Evolutionary conservation across 2,797 vertebrate species (phyloP).

Genomic region (Enteromius radiatus): DNA sequence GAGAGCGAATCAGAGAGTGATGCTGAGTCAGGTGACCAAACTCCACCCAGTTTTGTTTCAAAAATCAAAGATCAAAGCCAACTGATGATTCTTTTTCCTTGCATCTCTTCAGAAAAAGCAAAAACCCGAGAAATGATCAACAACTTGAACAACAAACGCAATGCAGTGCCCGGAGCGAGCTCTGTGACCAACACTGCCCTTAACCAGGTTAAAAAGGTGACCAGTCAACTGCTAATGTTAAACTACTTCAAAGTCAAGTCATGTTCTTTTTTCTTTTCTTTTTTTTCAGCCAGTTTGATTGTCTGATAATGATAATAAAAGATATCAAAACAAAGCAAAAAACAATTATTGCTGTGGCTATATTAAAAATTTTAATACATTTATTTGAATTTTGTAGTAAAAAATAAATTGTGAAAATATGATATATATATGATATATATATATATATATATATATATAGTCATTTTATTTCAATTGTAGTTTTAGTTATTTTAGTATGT

Average conservation of each 20-base stretch:
- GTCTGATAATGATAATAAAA: not conserved
- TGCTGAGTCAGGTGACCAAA: slow-evolving; percentile 76
- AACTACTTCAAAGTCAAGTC: not conserved
- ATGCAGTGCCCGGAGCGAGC: slow-evolving; percentile 71
- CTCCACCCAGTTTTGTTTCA: not conserved
- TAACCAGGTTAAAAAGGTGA: slow-evolving; percentile 79
- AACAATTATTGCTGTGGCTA: not conserved
- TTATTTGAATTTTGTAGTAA: not conserved
- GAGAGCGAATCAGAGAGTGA: slow-evolving; percentile 85
- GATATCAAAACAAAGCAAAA: not conserved
- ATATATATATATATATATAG: no score
- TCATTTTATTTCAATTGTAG: not conserved
- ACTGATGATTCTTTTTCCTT: not conserved
- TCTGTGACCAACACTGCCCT: slow-evolving; percentile 68
- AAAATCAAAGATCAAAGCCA: not conserved
- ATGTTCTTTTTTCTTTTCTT: no score
- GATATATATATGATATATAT: no score
- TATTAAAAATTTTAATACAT: not conserved
- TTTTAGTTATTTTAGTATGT: not conserved
- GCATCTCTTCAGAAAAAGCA: slow-evolving; percentile 77
- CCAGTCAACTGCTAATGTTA: not conserved
- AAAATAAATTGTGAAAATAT: not conserved
- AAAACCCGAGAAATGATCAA: slow-evolving; percentile 86
- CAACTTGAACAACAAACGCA: slow-evolving; percentile 87
- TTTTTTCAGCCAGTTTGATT: no score